Conservation (phyloP, 1,140 invertebrate genomes). For the Drosophila elegans region DNA sequence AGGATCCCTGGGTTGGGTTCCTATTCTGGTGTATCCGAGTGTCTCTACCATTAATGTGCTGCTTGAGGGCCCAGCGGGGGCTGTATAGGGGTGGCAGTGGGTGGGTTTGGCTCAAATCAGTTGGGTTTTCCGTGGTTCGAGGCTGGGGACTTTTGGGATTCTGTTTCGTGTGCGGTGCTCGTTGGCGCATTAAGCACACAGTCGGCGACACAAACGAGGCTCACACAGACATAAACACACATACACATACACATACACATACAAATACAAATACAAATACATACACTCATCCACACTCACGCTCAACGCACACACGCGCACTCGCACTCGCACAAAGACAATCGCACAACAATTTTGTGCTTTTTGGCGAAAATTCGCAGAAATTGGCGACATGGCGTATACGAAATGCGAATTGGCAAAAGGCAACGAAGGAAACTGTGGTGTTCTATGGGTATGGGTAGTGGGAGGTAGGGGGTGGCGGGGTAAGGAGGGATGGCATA, state of each 20-base stretch:
- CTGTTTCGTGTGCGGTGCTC: slow-evolving; percentile 65
- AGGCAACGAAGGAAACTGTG: slow-evolving; percentile 15
- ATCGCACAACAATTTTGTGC: slow-evolving; percentile 63
- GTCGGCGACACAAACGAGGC: slow-evolving; percentile 9
- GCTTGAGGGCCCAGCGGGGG: slow-evolving; percentile 56
- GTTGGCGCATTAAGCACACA: slow-evolving; percentile 75
- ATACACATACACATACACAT: background rate
- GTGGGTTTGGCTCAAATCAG: slow-evolving; percentile 24
- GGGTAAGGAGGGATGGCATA: background rate
- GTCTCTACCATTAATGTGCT: slow-evolving; percentile 71
- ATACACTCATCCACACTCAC: slow-evolving; percentile 12
- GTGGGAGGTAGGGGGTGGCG: no score
- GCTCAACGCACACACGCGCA: slow-evolving; percentile 1
- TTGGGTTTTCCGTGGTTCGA: background rate
- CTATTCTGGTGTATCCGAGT: slow-evolving; percentile 30
- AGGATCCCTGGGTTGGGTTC: slow-evolving; percentile 15
- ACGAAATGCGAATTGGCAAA: slow-evolving; percentile 54
- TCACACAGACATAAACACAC: slow-evolving; percentile 22
- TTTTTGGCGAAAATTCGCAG: slow-evolving; percentile 70
- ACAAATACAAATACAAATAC: background rate
- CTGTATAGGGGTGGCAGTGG: background rate
- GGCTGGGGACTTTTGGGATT: slow-evolving; percentile 50
- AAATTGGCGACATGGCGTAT: slow-evolving; percentile 71
- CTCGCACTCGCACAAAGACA: slow-evolving; percentile 42
- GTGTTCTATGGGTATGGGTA: background rate